A percentile compares a stretch with the other conserved stretches of the same genome.
These are phyloP conservation scores for Paramisgurnus dabryanus DNA, from an alignment of 2,113 vertebrate genomes.

Conservation along the genomic window DNA sequence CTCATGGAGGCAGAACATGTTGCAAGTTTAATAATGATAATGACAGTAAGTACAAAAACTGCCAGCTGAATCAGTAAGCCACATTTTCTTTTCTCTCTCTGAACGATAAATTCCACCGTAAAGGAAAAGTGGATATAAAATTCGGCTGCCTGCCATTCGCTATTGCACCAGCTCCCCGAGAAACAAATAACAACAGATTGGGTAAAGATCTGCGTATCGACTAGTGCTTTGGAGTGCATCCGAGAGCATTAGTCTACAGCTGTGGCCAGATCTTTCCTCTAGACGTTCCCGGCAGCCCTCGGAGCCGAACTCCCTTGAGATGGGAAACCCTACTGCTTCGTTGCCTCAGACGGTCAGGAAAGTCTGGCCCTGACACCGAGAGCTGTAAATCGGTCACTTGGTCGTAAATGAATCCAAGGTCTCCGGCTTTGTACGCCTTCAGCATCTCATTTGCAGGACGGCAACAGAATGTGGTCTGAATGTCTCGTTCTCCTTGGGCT, in stretches of 20 bases:
- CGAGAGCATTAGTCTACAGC: conserved; percentile 10
- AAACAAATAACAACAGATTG: conserved; percentile 25
- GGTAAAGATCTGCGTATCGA: conserved; percentile 28
- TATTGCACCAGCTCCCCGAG: neutral
- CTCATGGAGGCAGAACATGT: too few species aligned
- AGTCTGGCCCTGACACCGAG: neutral
- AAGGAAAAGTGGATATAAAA: neutral
- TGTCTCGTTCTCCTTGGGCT: conserved; percentile 73
- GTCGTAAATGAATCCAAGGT: conserved; percentile 61
- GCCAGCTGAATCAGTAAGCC: too few species aligned
- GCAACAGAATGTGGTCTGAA: conserved; percentile 64
- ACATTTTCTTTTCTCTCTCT: too few species aligned
- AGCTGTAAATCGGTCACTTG: conserved; percentile 7
- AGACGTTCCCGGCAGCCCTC: conserved; percentile 38
- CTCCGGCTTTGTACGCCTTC: conserved; percentile 33
- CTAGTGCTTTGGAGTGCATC: conserved; percentile 21
- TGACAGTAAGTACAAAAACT: too few species aligned
- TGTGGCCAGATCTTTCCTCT: conserved; percentile 26
- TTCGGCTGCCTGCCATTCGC: neutral
- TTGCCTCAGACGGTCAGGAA: neutral
- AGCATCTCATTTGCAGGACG: conserved; percentile 47
- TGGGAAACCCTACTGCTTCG: conserved; percentile 37
- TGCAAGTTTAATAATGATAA: too few species aligned
- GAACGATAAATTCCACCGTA: neutral
- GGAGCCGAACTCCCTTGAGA: conserved; percentile 56